These are phyloP conservation scores for Rostratula benghalensis DNA, from an alignment of 2,113 vertebrate species.

Conservation along the genomic window DNA sequence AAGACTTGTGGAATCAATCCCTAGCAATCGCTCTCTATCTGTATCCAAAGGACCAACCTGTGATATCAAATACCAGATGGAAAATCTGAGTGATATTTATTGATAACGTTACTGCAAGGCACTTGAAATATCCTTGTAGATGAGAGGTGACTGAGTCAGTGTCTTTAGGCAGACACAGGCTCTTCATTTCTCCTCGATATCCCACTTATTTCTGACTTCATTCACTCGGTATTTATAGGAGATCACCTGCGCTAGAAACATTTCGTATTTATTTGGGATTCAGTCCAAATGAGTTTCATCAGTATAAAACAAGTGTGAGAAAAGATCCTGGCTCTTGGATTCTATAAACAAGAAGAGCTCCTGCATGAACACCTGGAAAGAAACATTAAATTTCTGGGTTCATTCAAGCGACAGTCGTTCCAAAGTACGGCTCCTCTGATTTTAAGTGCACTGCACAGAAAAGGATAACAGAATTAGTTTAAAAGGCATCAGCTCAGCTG, in stretches of 20 bases:
- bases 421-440: background rate
- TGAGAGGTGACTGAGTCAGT: background rate
- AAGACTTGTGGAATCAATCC: background rate
- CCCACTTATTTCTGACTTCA: background rate
- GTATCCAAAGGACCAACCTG: background rate
- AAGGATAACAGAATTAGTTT: fast-evolving
- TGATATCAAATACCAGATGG: background rate
- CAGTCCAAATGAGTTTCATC: background rate
- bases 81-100: background rate
- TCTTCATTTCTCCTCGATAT: background rate
- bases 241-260: background rate
- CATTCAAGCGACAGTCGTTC: background rate
- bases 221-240: background rate
- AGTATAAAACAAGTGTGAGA: background rate
- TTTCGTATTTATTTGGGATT: background rate
- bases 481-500: background rate
- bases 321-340: background rate
- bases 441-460: background rate
- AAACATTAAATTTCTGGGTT: background rate
- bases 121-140: background rate
- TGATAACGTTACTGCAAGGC: background rate
- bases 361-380: background rate
- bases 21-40: background rate
- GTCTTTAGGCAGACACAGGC: background rate
- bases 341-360: background rate